Base-by-base conservation (phyloP, 2,113 vertebrate genomes). In the Proteles cristata region DNA sequence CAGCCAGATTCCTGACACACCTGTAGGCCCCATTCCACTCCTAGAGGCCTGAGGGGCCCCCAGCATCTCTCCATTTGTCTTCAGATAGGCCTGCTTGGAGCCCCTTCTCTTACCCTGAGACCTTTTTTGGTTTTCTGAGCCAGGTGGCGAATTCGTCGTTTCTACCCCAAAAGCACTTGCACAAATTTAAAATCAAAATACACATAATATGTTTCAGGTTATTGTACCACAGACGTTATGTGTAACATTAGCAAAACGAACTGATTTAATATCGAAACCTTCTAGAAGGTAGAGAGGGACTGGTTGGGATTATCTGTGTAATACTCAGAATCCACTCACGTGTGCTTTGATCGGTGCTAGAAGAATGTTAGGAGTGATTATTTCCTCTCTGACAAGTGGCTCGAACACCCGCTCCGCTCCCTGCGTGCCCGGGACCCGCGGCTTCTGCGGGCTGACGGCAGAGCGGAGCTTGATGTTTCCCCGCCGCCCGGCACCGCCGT, bases 401-500 rank as follows among this genome's bases (percentile, higher is more conserved):
- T 16, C 10, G 0, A 19, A 6, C 21, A 7, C 4, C 28, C 1
- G 1, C 53, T 48, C 15, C 2, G 66, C 55, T 65, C 33, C 14
- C 0, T n/a, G 3, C 17, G 5, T 17, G 65, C 45, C 33, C 21
- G n/a, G 12, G 43, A 25, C 71, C 11, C 1, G 5, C 9, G 35
- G 84, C 66, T 45, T 7, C 68, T 25, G 2, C 8, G 3, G 43
- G 63, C 17, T 14, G 19, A 39, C 19, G n/a, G 68, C 58, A 14
- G 80, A 48, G 80, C 7, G 0, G 10, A 3, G 39, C 11, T 2
- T 0, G n/a, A 9, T 21, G 1, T 5, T 39, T 9, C 6, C 23
- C 21, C 14, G 33, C 58, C 53, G 14, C 55, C 28, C 4, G 0
- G 28, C 31, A 0, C 10, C 4, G 21, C 82, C 1, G 31, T 35